Evolutionary conservation across 2,888 invertebrate genomes (phyloP).

Genomic region (Sphinx pinastri): DNA sequence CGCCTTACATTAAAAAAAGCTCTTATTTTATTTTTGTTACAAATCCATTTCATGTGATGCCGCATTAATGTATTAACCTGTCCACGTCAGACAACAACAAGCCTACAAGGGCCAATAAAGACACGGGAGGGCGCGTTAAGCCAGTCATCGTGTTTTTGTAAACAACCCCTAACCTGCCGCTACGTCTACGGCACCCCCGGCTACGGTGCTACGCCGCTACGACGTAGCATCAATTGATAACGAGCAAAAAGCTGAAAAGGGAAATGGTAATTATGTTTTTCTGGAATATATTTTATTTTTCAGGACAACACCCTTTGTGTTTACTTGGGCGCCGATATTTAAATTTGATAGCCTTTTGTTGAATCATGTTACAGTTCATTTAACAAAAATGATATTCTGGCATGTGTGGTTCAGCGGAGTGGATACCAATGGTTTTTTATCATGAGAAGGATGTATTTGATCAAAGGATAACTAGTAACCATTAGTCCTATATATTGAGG

Average conservation of each 20-base stretch:
- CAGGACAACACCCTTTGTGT: conserved; percentile 17
- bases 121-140: conserved; percentile 67
- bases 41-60: conserved; percentile 25
- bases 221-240: conserved; percentile 36
- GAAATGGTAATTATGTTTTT: conserved; percentile 30
- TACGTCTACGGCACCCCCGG: conserved; percentile 39
- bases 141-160: conserved; percentile 81
- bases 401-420: too few species aligned
- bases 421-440: too few species aligned
- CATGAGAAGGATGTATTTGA: too few species aligned
- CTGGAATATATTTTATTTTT: conserved; percentile 32
- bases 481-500: too few species aligned
- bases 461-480: too few species aligned
- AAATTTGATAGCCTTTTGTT: not conserved
- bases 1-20: not conserved
- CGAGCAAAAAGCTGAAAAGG: conserved; percentile 33
- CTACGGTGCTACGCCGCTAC: conserved; percentile 47
- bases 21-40: not conserved
- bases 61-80: conserved; percentile 41
- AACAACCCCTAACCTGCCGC: conserved; percentile 63
- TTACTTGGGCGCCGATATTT: conserved; percentile 14
- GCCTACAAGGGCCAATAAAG: conserved; percentile 73
- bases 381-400: not conserved
- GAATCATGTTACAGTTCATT: not conserved
- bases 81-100: conserved; percentile 63